Conservation (phyloP, 1,140 invertebrate species). For the Spodoptera frugiperda region DNA sequence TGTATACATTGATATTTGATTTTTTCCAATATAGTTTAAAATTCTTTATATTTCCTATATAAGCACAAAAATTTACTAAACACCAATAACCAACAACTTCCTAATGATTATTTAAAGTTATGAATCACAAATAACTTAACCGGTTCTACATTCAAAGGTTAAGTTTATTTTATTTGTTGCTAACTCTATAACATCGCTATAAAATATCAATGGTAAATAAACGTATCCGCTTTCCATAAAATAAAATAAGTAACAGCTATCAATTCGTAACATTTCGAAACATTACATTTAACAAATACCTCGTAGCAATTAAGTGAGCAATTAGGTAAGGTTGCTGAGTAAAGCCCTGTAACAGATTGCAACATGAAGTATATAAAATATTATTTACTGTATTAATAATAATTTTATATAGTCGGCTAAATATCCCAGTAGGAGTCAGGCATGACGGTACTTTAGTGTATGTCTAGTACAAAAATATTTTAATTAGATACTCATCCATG, state of each 20-base stretch:
- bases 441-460: too few relatives aligned
- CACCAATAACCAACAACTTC: too few relatives aligned
- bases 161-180: not conserved
- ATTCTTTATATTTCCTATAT: too few relatives aligned
- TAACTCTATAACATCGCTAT: not conserved
- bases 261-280: slow-evolving; percentile 22
- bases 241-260: slow-evolving; percentile 30
- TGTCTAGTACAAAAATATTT: too few relatives aligned
- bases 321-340: not conserved
- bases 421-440: too few relatives aligned
- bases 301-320: not conserved
- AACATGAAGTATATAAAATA: slow-evolving; percentile 1
- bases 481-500: too few relatives aligned
- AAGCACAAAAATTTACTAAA: too few relatives aligned
- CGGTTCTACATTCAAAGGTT: not conserved
- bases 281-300: slow-evolving; percentile 2
- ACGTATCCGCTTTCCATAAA: slow-evolving; percentile 30
- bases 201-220: slow-evolving; percentile 9
- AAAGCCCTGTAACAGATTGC: not conserved
- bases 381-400: not conserved
- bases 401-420: too few relatives aligned
- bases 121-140: too few relatives aligned
- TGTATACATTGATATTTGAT: too few relatives aligned
- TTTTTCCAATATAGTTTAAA: too few relatives aligned
- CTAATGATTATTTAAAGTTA: too few relatives aligned